phyloP scores from a whole-genome alignment of 2,888 invertebrate genomes.

The Aproaerema taeniolella region DNA sequence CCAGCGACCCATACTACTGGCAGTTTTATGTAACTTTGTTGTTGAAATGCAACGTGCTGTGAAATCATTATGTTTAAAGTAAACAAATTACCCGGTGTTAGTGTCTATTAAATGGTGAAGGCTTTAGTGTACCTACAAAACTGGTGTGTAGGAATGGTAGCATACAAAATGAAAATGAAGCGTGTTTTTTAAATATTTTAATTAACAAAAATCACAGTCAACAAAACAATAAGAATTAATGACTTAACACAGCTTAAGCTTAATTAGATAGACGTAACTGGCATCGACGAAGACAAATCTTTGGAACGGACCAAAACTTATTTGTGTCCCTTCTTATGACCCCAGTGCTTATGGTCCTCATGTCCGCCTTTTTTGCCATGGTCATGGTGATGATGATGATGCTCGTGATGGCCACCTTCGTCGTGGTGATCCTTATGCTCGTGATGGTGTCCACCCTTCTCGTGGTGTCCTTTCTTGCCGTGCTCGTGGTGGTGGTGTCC shows the following conservation, averaged over 20 bases:
- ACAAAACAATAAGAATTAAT: slow-evolving; percentile 29
- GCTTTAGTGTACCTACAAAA: too few species aligned
- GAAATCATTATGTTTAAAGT: slow-evolving; percentile 26
- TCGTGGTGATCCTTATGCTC: slow-evolving; percentile 89
- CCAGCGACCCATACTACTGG: slow-evolving; percentile 60
- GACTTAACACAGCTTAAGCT: slow-evolving; percentile 41
- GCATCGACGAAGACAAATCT: slow-evolving; percentile 34
- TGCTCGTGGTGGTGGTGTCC: slow-evolving; percentile 87
- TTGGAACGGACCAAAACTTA: slow-evolving; percentile 23
- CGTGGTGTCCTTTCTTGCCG: slow-evolving; percentile 88
- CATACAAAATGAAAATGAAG: too few species aligned
- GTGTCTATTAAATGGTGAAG: too few species aligned
- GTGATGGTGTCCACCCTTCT: slow-evolving; percentile 88
- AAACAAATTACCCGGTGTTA: slow-evolving; percentile 27
- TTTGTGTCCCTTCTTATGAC: slow-evolving; percentile 78
- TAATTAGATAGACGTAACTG: slow-evolving; percentile 47
- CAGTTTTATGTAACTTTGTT: slow-evolving; percentile 71
- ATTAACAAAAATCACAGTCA: slow-evolving; percentile 59
- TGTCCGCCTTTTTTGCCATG: slow-evolving; percentile 89
- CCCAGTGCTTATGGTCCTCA: slow-evolving; percentile 89
- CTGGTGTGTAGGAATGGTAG: too few species aligned
- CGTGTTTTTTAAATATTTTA: too few species aligned
- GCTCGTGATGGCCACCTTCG: slow-evolving; percentile 86
- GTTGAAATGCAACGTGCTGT: slow-evolving; percentile 62
- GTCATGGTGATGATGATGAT: slow-evolving; percentile 85